Evolutionary conservation across 2,797 vertebrate species (phyloP).

Genomic region (Chanos chanos): DNA sequence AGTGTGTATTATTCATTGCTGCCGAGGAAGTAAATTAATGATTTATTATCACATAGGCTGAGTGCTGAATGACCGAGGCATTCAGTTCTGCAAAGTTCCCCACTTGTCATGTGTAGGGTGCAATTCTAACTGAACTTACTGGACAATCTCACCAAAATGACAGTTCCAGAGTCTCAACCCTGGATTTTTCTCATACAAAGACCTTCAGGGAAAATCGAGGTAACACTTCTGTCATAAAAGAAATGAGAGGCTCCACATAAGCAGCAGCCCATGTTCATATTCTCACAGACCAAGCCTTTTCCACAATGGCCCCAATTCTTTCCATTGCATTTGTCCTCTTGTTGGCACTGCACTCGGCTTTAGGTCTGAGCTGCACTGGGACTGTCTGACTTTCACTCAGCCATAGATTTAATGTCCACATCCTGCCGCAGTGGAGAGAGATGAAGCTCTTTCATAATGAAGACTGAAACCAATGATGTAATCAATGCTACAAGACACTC

Average conservation of each 20-base stretch:
- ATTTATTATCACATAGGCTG: too few species aligned
- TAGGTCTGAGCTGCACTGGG: slow-evolving; percentile 43
- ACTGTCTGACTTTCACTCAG: slow-evolving; percentile 38
- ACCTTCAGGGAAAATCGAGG: slow-evolving; percentile 42
- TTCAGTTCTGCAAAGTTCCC: too few species aligned
- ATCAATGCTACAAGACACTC: slow-evolving; percentile 51
- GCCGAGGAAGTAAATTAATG: too few species aligned
- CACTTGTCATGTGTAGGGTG: too few species aligned
- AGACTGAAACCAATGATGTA: slow-evolving; percentile 60
- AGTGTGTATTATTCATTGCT: too few species aligned
- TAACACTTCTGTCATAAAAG: slow-evolving; percentile 64
- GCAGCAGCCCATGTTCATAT: slow-evolving; percentile 52
- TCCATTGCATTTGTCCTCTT: slow-evolving; percentile 55
- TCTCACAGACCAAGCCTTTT: slow-evolving; percentile 48
- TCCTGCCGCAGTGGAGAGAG: slow-evolving; percentile 57
- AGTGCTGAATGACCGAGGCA: too few species aligned
- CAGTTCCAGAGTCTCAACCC: slow-evolving; percentile 42
- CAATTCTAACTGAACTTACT: too few species aligned
- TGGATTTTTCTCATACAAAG: slow-evolving; percentile 59
- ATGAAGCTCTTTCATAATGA: slow-evolving; percentile 55
- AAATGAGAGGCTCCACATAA: slow-evolving; percentile 60
- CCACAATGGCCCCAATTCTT: slow-evolving; percentile 48
- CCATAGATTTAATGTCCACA: slow-evolving; percentile 58
- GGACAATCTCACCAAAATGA: slow-evolving; percentile 20
- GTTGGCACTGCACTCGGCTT: slow-evolving; percentile 46